These are phyloP conservation scores for Menura novaehollandiae DNA, from an alignment of 2,113 vertebrate genomes.

Conservation along the genomic window DNA sequence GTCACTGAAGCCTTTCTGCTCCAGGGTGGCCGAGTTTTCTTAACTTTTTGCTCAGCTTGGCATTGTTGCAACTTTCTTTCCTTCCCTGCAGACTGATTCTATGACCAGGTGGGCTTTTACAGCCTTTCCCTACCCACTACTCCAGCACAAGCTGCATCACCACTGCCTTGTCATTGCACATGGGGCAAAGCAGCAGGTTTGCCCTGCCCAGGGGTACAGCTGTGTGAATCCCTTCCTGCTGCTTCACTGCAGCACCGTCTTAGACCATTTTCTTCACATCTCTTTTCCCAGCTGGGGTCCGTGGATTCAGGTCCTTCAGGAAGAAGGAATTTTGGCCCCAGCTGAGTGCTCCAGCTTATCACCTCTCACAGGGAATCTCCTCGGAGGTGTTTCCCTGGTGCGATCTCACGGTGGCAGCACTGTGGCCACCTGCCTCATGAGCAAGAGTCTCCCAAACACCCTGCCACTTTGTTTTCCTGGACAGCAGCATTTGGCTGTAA, in stretches of 20 bases:
- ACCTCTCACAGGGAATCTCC: not conserved
- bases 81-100: not conserved
- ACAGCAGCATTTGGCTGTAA: not conserved
- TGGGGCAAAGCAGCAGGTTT: not conserved
- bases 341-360: fast-evolving
- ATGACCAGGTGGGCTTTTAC: fast-evolving
- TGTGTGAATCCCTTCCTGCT: not conserved
- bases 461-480: not conserved
- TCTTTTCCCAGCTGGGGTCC: fast-evolving
- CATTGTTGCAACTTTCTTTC: not conserved
- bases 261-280: not conserved
- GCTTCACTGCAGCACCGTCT: fast-evolving
- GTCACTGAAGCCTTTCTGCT: not conserved
- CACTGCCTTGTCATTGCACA: fast-evolving
- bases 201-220: not conserved
- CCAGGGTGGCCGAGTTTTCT: not conserved
- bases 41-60: not conserved
- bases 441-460: not conserved
- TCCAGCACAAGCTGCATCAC: fast-evolving
- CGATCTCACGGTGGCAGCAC: not conserved
- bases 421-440: not conserved
- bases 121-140: not conserved
- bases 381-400: not conserved
- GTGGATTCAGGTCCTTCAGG: fast-evolving
- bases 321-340: not conserved